Evolutionary conservation across 2,113 vertebrate genomes (phyloP), one percentile per base, ranked within the genome.

Genomic region (Myrmecophaga tridactyla): DNA sequence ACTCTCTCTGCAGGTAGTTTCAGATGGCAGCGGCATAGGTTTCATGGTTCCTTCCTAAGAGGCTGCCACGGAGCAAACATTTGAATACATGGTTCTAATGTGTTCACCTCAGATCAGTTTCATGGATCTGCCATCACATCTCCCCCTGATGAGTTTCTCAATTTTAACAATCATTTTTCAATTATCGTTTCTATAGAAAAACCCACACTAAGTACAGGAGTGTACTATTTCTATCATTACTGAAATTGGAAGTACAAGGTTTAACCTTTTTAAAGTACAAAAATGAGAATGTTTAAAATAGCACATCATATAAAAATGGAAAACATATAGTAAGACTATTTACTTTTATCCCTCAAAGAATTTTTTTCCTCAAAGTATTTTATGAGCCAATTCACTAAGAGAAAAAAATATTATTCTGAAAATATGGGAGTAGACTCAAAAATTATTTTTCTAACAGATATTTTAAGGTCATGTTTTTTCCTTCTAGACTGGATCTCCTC

Each of bases 231-330:
- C 27, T 90, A 8, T 80, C 27, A 39, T 84, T 78, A 73, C 2
- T 75, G 25, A 27, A 56, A 86, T 82, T 29, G 36, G 60, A 56
- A 43, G 2, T 83, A 69, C 43, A 80, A 60, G 31, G 7, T 34
- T 85, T 73, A 27, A 51, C 51, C 78, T 85, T 89, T 88, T 67
- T 78, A 31, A n/a, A 92, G 72, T 87, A 58, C 63, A 11, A 63
- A 76, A 86, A 60, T 65, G n/a, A 92, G 63, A 94, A 88, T 86
- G 82, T 69, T 90, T 58, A 73, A 82, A 89, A 89, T 43, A 83
- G 46, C 41, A 80, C 23, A 46, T 89, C 29, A 77, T 56, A 27
- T 77, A n/a, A 81, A 62, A 81, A 62, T 94, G 63, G 51, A 94
- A 94, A 93, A 21, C 39, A 70, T n/a, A 85, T 29, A 27, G 43